A percentile compares a stretch with the other conserved stretches of the same genome.
Evolutionary conservation across 2,113 vertebrate species (phyloP).

Genomic region (Miniopterus natalensis): DNA sequence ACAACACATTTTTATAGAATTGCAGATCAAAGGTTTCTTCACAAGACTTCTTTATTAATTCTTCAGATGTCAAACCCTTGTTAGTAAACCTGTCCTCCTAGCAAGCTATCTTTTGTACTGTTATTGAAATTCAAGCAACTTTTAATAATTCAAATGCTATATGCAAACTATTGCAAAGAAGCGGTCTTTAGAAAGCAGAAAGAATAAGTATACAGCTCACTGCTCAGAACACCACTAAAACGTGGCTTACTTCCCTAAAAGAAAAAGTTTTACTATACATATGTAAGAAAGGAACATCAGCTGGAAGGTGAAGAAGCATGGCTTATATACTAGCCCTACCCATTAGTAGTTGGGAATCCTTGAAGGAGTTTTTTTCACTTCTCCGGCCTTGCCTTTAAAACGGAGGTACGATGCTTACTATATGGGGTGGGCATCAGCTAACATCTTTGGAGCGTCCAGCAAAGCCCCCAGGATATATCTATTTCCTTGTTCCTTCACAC

Average conservation of each 20-base stretch:
- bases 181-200: slow-evolving; percentile 56
- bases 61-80: not conserved
- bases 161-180: slow-evolving; percentile 39
- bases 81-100: not conserved
- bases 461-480: not conserved
- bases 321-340: not conserved
- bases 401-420: not conserved
- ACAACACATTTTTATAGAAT: slow-evolving; percentile 28
- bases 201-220: slow-evolving; percentile 29
- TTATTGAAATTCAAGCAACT: slow-evolving; percentile 42
- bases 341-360: not conserved
- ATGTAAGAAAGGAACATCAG: not conserved
- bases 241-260: not conserved
- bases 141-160: slow-evolving; percentile 59
- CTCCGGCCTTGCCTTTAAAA: slow-evolving; percentile 29
- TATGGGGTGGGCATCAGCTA: not conserved
- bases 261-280: not conserved
- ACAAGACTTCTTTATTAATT: slow-evolving; percentile 49
- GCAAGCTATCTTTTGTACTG: slow-evolving; percentile 28
- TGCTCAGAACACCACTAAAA: slow-evolving; percentile 13
- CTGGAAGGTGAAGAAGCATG: not conserved
- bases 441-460: not conserved
- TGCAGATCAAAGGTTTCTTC: slow-evolving; percentile 55
- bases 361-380: not conserved
- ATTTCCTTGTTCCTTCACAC: not conserved